These are phyloP conservation scores for Scaptomyza graminum DNA, from an alignment of 1,140 invertebrate species.

Conservation along the genomic window DNA sequence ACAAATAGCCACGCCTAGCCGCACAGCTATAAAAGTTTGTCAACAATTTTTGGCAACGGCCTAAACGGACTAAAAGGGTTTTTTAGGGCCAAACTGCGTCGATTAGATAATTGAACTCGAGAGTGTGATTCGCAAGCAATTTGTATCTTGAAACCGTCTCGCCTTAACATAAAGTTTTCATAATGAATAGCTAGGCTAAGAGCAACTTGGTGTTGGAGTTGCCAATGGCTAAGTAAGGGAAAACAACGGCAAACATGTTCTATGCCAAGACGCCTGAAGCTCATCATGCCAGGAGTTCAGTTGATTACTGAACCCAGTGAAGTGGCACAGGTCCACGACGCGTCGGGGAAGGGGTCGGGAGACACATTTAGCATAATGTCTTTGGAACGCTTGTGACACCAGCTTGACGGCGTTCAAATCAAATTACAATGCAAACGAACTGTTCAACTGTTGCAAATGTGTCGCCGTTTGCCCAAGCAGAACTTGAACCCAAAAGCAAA, in stretches of 20 bases:
- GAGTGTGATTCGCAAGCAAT: conserved; percentile 58
- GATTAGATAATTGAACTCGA: conserved; percentile 47
- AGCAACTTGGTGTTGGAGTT: not conserved
- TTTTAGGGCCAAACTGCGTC: conserved; percentile 30
- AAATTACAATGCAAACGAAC: conserved; percentile 62
- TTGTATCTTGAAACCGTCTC: conserved; percentile 45
- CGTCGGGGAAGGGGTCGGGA: too few species aligned
- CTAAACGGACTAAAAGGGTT: conserved; percentile 46
- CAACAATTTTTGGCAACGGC: conserved; percentile 12
- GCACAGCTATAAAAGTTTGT: conserved; percentile 45
- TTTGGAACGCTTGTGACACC: conserved; percentile 17
- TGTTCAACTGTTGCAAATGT: conserved; percentile 64
- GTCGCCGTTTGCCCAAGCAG: conserved; percentile 5
- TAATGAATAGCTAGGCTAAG: not conserved
- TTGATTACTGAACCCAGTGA: conserved; percentile 39
- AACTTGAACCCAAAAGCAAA: not conserved
- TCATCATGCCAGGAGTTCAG: not conserved
- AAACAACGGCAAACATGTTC: too few species aligned
- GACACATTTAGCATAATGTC: conserved; percentile 41
- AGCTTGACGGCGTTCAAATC: conserved; percentile 46
- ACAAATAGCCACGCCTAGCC: conserved; percentile 27
- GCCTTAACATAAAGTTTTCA: conserved; percentile 11
- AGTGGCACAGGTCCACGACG: too few species aligned
- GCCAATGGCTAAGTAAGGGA: not conserved
- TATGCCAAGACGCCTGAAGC: not conserved